Base-by-base conservation (phyloP, 2,113 vertebrate species). In the Zapus hudsonius region DNA sequence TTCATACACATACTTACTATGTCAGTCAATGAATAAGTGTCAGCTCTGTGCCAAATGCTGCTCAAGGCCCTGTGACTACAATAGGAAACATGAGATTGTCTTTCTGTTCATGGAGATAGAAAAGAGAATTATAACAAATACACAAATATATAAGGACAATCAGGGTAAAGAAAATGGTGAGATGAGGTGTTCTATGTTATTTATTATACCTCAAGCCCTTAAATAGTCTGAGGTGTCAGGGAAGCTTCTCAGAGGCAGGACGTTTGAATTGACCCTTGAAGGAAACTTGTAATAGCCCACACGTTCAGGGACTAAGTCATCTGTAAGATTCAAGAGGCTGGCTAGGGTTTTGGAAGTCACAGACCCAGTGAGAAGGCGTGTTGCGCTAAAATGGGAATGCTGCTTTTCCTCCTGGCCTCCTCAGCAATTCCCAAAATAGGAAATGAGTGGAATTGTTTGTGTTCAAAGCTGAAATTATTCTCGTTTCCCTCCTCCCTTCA, bases 401-500 rank as follows among this genome's bases (percentile, higher is more conserved):
- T 95, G 94, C 91, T 88, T 93, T 95, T 87, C 95, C 96, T 95
- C 94, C 87, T 95, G 93, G 95, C 96, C 96, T 96, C 94, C 85
- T 73, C 94, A 94, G 87, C 74, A 90, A 83, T 92, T 95, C 96
- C 94, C 93, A 96, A 95, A 93, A 96, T 96, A 96, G 94, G 95
- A 93, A 96, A 78, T 40, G n/a, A 96, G 91, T 31, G 90, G 94
- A 95, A 96, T 93, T 96, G 92, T 94, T 96, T 96, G 95, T 97
- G 79, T 96, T 95, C 16, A 2, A 96, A 95, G 93, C 93, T 93
- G 95, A 95, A 93, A 95, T 95, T 96, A 94, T 95, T 94, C 95
- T 96, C 87, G 90, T 95, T 95, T 96, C 90, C 87, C 94, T 93
- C 94, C 84, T 95, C 90, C 87, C 84, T 74, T 36, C 64, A 8